Conservation (phyloP, 2,888 invertebrate species). For the Horisme vitalbata region DNA sequence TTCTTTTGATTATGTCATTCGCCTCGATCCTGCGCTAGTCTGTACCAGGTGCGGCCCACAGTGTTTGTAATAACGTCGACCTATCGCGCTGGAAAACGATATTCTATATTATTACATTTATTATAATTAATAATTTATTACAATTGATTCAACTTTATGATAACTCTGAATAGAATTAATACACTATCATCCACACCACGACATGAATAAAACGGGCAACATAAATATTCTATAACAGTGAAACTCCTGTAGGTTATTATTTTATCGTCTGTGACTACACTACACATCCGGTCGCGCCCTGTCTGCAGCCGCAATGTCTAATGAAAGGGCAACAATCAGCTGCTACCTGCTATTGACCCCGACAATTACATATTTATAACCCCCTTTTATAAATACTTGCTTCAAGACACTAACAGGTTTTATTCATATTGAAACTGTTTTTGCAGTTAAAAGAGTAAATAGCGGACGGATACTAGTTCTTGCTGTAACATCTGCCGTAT, state of each 20-base stretch:
- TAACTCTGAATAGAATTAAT: no score
- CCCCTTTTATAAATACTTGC: constrained; percentile 4
- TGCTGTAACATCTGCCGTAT: constrained; percentile 18
- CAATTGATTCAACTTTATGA: no score
- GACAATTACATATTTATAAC: constrained; percentile 17
- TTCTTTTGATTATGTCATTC: no score
- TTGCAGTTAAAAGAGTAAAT: constrained; percentile 19
- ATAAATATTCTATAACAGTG: no score
- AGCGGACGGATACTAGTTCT: constrained; percentile 20
- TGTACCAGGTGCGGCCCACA: no score
- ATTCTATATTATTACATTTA: no score
- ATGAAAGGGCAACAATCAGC: constrained; percentile 51
- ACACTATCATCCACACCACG: no score
- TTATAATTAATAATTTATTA: no score
- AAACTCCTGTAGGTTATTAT: neutral
- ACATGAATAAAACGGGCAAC: no score
- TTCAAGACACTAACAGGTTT: constrained; percentile 7
- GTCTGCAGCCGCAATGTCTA: constrained; percentile 46
- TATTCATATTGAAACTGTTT: constrained; percentile 23
- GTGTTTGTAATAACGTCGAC: no score
- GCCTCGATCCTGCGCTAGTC: no score
- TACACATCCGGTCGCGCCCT: constrained; percentile 59
- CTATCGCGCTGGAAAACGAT: no score
- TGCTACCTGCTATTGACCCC: constrained; percentile 25
- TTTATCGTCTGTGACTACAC: constrained; percentile 37